Evolutionary conservation across 2,797 vertebrate genomes (phyloP), one percentile per base, ranked within the genome.

Genomic region (Loriculus beryllinus): DNA sequence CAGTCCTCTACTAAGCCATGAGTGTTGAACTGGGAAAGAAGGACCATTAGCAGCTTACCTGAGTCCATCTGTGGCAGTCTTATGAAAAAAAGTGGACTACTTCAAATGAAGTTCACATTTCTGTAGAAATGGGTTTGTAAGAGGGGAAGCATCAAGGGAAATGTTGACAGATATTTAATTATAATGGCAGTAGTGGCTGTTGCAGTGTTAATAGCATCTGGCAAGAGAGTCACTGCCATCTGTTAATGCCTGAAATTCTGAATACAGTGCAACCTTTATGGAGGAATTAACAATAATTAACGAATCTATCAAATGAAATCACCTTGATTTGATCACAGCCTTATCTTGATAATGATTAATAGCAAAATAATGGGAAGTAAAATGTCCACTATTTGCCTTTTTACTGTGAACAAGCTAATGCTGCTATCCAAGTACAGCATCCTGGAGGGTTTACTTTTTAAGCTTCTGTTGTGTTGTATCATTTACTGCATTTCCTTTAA

Each of bases 111-210:
- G 65, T 81, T 91, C 59, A 35, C 29, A 2, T 67, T 31, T 67
- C 49, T 88, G 52, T 35, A n/a, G 84, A 80, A 93, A 33, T 45
- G 69, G 47, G 64, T 88, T 78, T 5, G 13, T 81, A 75, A 68
- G 72, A 88, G 76, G 76, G 80, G 80, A 88, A 49, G 63, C 81
- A 71, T 88, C 90, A 47, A 72, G 91, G 79, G 91, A 70, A 88
- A 88, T n/a, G 76, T 40, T 81, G 83, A 93, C 77, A 89, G 82
- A 70, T 86, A 89, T 85, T 93, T 96, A 84, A 96, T 97, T 88
- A 90, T 51, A 60, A 69, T 68, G 82, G 94, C 91, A 65, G 79
- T 28, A 69, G 90, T 85, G 90, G 71, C 82, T 82, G 83, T 62
- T 84, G 75, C 91, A 82, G 59, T 93, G 82, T 83, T 90, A 92